Conservation (phyloP, 2,888 invertebrate species). For the Dicranocentrus wangi region DNA sequence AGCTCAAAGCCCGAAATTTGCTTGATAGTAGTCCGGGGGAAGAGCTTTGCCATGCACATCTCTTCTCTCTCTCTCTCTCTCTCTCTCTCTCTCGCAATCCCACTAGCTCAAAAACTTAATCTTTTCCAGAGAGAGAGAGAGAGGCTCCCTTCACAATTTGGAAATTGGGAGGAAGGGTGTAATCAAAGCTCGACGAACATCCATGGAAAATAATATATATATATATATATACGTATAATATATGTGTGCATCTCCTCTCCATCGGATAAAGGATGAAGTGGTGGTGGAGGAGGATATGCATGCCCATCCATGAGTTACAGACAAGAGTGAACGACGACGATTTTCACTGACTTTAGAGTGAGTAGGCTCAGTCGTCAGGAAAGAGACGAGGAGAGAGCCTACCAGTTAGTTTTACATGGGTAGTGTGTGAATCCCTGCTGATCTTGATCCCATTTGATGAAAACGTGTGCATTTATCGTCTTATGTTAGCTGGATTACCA, state of each 20-base stretch:
- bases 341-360: conserved; percentile 3
- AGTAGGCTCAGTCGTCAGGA: too few relatives aligned
- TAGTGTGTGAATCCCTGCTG: conserved; percentile 55
- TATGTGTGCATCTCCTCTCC: conserved; percentile 2
- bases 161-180: conserved; percentile 25
- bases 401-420: background rate
- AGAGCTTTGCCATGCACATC: background rate
- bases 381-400: background rate
- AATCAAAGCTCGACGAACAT: conserved; percentile 11
- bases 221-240: background rate
- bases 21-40: background rate
- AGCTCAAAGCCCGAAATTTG: too few relatives aligned
- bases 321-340: conserved; percentile 3
- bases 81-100: conserved; percentile 17
- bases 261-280: conserved; percentile 15
- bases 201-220: background rate
- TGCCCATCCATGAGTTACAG: background rate
- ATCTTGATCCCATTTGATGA: conserved; percentile 64
- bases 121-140: conserved; percentile 12
- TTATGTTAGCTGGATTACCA: conserved; percentile 17
- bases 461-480: conserved; percentile 1
- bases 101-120: conserved; percentile 31
- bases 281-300: conserved; percentile 4
- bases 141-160: conserved; percentile 7
- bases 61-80: conserved; percentile 1